phyloP scores from a whole-genome alignment of 2,797 vertebrate genomes.

The Morus bassanus region DNA sequence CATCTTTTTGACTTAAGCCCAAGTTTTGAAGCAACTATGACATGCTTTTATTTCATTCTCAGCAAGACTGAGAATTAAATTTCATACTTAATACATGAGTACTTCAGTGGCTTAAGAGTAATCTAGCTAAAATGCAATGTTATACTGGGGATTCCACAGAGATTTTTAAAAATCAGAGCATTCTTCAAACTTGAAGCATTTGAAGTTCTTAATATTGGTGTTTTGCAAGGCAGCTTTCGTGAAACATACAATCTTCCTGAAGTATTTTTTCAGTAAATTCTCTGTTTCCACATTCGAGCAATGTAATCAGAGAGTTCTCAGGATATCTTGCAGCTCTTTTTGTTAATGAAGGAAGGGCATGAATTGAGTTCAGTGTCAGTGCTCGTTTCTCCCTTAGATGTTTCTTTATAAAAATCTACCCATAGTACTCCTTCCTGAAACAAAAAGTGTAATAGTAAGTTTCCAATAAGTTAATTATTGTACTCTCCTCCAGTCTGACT shows the following conservation, averaged over 20 bases:
- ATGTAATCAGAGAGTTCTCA: neutral
- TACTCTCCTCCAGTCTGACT: neutral
- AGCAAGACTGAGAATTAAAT: neutral
- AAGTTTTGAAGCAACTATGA: neutral
- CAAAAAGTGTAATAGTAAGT: neutral
- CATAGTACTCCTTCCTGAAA: neutral
- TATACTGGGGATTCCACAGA: neutral
- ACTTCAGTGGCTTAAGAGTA: neutral
- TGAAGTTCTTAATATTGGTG: neutral
- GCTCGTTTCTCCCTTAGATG: neutral
- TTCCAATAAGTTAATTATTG: neutral
- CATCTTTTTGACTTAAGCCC: neutral
- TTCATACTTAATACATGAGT: neutral
- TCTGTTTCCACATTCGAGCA: neutral
- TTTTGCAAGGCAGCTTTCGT: neutral
- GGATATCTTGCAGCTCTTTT: neutral
- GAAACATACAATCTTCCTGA: neutral
- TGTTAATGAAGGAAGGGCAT: neutral
- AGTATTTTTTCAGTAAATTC: neutral
- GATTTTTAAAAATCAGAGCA: neutral
- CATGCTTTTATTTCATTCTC: neutral
- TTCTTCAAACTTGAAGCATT: neutral
- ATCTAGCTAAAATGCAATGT: neutral
- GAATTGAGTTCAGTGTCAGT: neutral
- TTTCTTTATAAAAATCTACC: neutral